Evolutionary conservation across 2,113 vertebrate genomes (phyloP), one percentile per base, ranked within the genome.

Genomic region (Tylochromis polylepis): DNA sequence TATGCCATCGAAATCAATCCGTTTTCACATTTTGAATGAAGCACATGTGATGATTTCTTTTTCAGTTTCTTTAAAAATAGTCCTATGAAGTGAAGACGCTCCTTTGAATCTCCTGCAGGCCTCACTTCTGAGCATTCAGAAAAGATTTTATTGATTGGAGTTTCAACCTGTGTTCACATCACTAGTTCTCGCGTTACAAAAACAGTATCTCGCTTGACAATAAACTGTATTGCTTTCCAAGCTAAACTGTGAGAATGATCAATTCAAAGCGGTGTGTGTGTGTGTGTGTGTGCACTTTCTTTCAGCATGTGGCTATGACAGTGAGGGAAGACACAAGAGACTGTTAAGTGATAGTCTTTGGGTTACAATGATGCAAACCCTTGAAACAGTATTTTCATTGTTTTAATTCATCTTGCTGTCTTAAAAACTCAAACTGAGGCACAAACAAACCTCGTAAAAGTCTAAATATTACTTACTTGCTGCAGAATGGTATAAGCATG

Each of bases 351-450:
- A 70, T 10, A 78, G 46, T 41, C 29, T 67, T 12, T 82, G 70
- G 58, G 60, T 87, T 84, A 27, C 81, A 86, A 60, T 91, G 90
- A 93, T 81, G 85, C 85, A 92, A 94, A 92, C 65, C 27, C 20
- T 70, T 89, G 89, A 93, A 92, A 94, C 86, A 51, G 67, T 49
- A 79, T 59, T 81, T 60, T 85, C 57, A 77, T 34, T 70, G 60
- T 83, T 56, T 53, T 67, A 83, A 29, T 83, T 70, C 51, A 41
- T 72, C 51, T 72, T 60, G 41, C 57, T 60, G 79, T 59, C 56
- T 49, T 53, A 77, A 77, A 18, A 11, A 77, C 72, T 77, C 43
- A 77, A 53, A 77, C 72, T 53, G 4, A 77, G 72, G 16, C 11
- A 0, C 72, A 77, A 34, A n/a, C 72, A 77, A 77, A 77, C 18